Base-by-base conservation (phyloP, 1,140 invertebrate genomes). In the Saxidomus purpurata region DNA sequence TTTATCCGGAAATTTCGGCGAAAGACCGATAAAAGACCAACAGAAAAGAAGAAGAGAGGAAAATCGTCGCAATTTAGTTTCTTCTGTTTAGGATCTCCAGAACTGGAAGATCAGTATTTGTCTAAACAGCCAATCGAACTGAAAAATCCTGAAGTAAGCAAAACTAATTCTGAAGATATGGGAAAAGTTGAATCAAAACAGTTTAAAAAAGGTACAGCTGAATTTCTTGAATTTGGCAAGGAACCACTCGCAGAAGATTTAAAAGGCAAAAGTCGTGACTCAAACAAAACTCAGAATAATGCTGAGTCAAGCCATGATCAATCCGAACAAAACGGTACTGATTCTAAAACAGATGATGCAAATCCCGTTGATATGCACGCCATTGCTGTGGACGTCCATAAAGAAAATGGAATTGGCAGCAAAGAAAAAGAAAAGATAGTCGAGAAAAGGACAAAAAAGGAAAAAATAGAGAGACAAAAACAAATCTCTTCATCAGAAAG, bases 141-240 rank as follows among this genome's bases (percentile, higher is more conserved):
- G 22, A 34, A 77, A 63, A 28, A 49, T 13, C 19, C 25, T 43
- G 61, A 77, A 13, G 11, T 34, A 31, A 47, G 83, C 55, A 67
- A 55, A 40, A 59, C 63, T n/a, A 31, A 67, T 28, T 43, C 43
- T 31, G 43, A 89, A 59, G 40, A 36, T 9, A 69, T 63, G 83
- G 83, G 49, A 13, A 81, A 52, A 84, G 85, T 36, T 43, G 81
- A 88, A 76, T 79, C 71, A 9, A 83, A 59, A 74, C 28, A 80
- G 25, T 19, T 25, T 69, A 82, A 87, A 55, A 38, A 76, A 17
- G 49, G 28, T 63, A 28, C 47, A 22, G 67, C 19, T 34, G 59
- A 80, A 8, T 3, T 61, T 19, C 40, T 61, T 52, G 77, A 84
- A 43, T 47, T 69, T 81, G 81, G 87, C 17, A 61, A 84, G 17